Conservation (phyloP, 2,797 vertebrate genomes). For the Ispidina lecontei region DNA sequence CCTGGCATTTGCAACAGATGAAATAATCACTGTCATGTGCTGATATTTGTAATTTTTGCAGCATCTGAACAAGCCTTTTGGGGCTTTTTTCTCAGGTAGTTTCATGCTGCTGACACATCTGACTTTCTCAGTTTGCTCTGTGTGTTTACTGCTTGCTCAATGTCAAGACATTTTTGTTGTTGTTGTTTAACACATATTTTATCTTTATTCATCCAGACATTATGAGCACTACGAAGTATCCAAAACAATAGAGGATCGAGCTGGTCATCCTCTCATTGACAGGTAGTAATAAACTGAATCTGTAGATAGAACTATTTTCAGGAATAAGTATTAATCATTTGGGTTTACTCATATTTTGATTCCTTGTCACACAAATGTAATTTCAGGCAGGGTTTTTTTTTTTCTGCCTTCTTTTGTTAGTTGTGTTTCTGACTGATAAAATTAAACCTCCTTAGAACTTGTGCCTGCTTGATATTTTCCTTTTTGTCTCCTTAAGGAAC, state of each 20-base stretch:
- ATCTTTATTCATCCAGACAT: slow-evolving; percentile 33
- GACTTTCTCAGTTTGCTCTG: not conserved
- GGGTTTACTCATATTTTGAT: not conserved
- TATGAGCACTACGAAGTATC: slow-evolving; percentile 57
- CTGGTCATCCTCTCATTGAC: slow-evolving; percentile 66
- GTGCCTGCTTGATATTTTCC: fast-evolving
- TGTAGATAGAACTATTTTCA: not conserved
- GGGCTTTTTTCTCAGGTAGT: not conserved
- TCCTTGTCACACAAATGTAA: not conserved
- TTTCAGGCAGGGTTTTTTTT: not conserved
- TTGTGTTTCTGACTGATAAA: not conserved
- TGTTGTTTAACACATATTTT: not conserved
- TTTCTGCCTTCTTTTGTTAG: not conserved
- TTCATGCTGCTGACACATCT: not conserved
- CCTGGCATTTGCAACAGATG: not conserved
- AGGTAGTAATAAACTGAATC: slow-evolving; percentile 59
- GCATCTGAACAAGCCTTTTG: not conserved
- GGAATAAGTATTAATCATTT: not conserved
- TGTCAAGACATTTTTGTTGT: not conserved
- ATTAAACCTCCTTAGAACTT: not conserved
- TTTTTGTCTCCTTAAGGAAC: not conserved
- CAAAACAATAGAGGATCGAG: slow-evolving; percentile 48
- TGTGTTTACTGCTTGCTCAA: not conserved
- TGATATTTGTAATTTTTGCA: not conserved
- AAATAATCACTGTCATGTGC: not conserved